These are phyloP conservation scores for Dasypogon diadema DNA, from an alignment of 2,888 invertebrate genomes.

Conservation along the genomic window DNA sequence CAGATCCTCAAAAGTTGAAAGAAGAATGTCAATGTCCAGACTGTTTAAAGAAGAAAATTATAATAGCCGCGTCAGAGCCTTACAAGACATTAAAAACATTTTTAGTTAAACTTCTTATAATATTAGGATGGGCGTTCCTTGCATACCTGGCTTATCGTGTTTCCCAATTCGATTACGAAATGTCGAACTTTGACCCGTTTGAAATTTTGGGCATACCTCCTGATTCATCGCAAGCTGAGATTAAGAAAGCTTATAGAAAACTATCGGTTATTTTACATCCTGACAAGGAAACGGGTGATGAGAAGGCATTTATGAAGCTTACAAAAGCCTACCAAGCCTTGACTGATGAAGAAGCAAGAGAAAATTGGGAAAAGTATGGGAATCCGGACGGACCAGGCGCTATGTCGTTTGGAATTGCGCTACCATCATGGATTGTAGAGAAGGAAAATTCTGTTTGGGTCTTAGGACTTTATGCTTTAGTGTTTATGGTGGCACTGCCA, in stretches of 20 bases:
- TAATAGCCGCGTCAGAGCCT: conserved; percentile 87
- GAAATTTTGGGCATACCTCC: conserved; percentile 92
- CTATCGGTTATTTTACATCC: conserved; percentile 95
- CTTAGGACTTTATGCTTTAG: conserved; percentile 91
- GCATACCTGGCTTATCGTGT: conserved; percentile 89
- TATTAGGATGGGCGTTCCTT: conserved; percentile 86
- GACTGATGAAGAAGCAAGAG: conserved; percentile 96
- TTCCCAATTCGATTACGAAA: conserved; percentile 97
- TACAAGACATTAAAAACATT: conserved; percentile 87
- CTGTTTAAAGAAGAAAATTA: conserved; percentile 86
- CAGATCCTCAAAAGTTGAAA: conserved; percentile 82
- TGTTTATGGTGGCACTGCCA: conserved; percentile 97
- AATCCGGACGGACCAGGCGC: conserved; percentile 99
- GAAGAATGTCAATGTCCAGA: conserved; percentile 90
- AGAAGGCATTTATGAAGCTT: conserved; percentile 96
- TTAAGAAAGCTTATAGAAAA: conserved; percentile 95
- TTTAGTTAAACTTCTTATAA: conserved; percentile 81
- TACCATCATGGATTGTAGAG: conserved; percentile 99
- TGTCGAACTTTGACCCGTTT: conserved; percentile 99
- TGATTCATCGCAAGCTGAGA: conserved; percentile 87
- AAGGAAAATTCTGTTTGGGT: conserved; percentile 99
- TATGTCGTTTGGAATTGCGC: conserved; percentile 98
- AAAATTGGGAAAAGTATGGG: conserved; percentile 99
- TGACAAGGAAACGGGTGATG: conserved; percentile 97
- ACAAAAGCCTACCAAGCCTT: conserved; percentile 93